Base-by-base conservation (phyloP, 2,113 vertebrate species). In the Microtus pennsylvanicus region DNA sequence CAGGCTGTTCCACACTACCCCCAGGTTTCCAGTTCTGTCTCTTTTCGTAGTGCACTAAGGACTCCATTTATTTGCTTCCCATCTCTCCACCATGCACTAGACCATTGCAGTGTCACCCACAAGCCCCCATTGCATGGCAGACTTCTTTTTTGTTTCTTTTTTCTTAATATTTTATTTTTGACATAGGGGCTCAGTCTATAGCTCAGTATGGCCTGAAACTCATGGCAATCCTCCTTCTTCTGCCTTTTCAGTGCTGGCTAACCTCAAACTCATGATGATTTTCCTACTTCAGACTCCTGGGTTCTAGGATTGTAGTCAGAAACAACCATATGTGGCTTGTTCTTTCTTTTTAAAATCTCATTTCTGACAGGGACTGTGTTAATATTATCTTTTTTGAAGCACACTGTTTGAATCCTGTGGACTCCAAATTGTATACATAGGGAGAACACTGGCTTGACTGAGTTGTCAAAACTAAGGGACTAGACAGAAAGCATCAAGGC, bases 281-380 rank as follows among this genome's bases (percentile, higher is more conserved):
- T 47, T 87, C 65, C 21, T 87, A 12, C 30, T 52, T 52, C 45
- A 72, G 85, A n/a, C 16, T 86, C 45, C 30, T n/a, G 30, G 50
- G 30, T 50, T 14, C 45, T 67, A 67, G 17, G 38, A 67, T 22
- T 67, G 33, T 3, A 67, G 14, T 63, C 13, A 67, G 21, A 30
- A 65, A 30, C 2, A 16, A 86, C 17, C 28, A 69, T 21, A 35
- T 30, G 17, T 86, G 8, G 2, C 28, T 33, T 65, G 26, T 92
- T 72, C 33, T 91, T 92, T 72, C 76, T 87, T 82, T 94, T 35
- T 45, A 90, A 93, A 85, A 30, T 72, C 70, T 94, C 35, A 87
- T 65, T 30, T 90, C 63, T 94, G 89, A 81, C 63, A 96, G 94
- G 55, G 63, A 95, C 70, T 19, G 12, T 67, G 70, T 78, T 95